These are phyloP conservation scores for Xestia c-nigrum DNA, from an alignment of 2,888 invertebrate genomes.

Conservation along the genomic window DNA sequence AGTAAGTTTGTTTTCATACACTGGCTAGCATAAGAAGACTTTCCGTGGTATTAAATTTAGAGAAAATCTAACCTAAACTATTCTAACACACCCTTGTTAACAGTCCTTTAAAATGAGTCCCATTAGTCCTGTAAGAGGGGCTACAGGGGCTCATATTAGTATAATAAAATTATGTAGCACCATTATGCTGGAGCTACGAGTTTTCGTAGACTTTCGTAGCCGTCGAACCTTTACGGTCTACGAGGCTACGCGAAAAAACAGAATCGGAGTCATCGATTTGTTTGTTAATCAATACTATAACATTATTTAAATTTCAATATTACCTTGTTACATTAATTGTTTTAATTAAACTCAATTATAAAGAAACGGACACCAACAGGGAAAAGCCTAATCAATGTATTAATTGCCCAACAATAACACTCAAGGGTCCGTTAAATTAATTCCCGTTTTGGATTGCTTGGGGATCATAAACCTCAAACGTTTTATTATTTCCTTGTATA, in stretches of 20 bases:
- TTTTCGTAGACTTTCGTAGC: conserved; percentile 36
- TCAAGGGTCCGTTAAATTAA: conserved; percentile 46
- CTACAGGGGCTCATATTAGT: conserved; percentile 20
- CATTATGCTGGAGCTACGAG: conserved; percentile 29
- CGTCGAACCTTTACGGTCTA: neutral
- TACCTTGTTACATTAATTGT: neutral
- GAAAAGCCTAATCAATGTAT: conserved; percentile 48
- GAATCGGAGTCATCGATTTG: neutral
- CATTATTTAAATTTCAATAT: conserved; percentile 1
- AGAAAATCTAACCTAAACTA: conserved; percentile 32
- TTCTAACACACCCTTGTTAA: conserved; percentile 30
- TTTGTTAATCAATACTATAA: neutral
- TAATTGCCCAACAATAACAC: conserved; percentile 54
- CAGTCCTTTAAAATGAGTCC: conserved; percentile 31
- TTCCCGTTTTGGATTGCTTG: conserved; percentile 36
- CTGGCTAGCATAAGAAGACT: neutral
- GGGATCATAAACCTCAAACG: conserved; percentile 37
- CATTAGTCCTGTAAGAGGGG: conserved; percentile 28
- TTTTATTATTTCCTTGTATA: conserved; percentile 26
- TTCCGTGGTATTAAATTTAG: conserved; percentile 4
- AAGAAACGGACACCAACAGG: conserved; percentile 16
- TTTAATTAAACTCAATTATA: conserved; percentile 26
- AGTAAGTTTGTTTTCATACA: neutral
- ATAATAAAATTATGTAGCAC: conserved; percentile 41
- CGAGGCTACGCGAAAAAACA: neutral